A percentile compares a stretch with the other conserved stretches of the same genome.
Conservation (phyloP, 2,797 vertebrate genomes). For the Catharus ustulatus region DNA sequence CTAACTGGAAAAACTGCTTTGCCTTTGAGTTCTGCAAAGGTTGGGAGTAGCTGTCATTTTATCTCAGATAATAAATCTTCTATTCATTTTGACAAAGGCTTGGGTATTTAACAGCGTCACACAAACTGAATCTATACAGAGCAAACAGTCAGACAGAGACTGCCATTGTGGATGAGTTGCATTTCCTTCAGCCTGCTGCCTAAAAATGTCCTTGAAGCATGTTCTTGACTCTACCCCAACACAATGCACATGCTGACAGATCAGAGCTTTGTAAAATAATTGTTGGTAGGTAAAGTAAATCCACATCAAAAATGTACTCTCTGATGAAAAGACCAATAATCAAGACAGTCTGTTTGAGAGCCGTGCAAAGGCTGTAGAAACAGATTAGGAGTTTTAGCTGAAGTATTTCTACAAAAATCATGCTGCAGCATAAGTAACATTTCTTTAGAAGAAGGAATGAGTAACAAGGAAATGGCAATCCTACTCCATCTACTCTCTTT, state of each 20-base stretch:
- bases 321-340: not conserved
- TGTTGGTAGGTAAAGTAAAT: constrained; percentile 15
- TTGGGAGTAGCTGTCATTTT: constrained; percentile 6
- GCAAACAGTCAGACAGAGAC: constrained; percentile 53
- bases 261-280: constrained; percentile 22
- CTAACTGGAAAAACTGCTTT: constrained; percentile 52
- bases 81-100: constrained; percentile 48
- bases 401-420: not conserved
- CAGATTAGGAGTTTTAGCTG: not conserved
- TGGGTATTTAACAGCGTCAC: constrained; percentile 37
- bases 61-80: constrained; percentile 37
- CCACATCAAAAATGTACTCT: not conserved
- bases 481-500: not conserved
- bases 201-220: constrained; percentile 4
- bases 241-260: constrained; percentile 20
- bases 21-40: constrained; percentile 26
- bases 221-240: not conserved
- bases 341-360: not conserved
- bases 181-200: not conserved
- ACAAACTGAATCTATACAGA: constrained; percentile 39
- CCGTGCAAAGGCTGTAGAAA: not conserved
- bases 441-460: not conserved
- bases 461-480: not conserved
- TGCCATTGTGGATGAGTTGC: constrained; percentile 39
- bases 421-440: not conserved